Evolutionary conservation across 2,113 vertebrate species (phyloP).

Genomic region (Neogobius melanostomus): DNA sequence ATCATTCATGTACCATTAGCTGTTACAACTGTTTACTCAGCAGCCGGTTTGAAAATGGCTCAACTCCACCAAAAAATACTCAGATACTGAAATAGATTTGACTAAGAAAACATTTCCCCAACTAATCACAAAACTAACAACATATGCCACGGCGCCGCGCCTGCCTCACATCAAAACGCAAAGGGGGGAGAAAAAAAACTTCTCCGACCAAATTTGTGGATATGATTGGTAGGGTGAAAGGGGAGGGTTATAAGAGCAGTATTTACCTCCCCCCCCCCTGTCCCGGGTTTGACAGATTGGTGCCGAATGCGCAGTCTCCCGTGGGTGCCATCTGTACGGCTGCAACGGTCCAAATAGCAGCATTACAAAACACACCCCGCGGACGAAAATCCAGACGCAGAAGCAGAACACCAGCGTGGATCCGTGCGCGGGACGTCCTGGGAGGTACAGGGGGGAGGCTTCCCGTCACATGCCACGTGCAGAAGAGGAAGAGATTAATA

Average conservation of each 20-base stretch:
- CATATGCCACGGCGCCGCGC: constrained; percentile 57
- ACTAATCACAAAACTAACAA: constrained; percentile 75
- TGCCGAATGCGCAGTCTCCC: constrained; percentile 65
- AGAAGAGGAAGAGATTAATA: constrained; percentile 22
- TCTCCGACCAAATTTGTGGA: constrained; percentile 48
- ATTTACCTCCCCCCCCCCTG: neutral
- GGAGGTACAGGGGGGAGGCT: constrained; percentile 43
- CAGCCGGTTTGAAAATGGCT: constrained; percentile 19
- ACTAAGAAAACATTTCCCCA: constrained; percentile 75
- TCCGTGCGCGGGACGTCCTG: constrained; percentile 62
- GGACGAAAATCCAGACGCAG: constrained; percentile 63
- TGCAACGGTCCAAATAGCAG: constrained; percentile 56
- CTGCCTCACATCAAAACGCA: constrained; percentile 59
- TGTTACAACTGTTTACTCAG: constrained; percentile 37
- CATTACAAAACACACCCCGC: constrained; percentile 72
- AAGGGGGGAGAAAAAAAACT: constrained; percentile 24
- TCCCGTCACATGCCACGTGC: constrained; percentile 10
- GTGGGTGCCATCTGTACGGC: constrained; percentile 69
- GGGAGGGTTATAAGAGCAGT: constrained; percentile 49
- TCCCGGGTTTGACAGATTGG: constrained; percentile 72
- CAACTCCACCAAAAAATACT: constrained; percentile 43
- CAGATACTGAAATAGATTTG: constrained; percentile 43
- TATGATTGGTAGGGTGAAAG: constrained; percentile 37
- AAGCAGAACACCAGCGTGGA: constrained; percentile 67
- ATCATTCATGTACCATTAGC: constrained; percentile 22